phyloP scores from a whole-genome alignment of 2,113 vertebrate genomes.

The Herpailurus yagouaroundi region DNA sequence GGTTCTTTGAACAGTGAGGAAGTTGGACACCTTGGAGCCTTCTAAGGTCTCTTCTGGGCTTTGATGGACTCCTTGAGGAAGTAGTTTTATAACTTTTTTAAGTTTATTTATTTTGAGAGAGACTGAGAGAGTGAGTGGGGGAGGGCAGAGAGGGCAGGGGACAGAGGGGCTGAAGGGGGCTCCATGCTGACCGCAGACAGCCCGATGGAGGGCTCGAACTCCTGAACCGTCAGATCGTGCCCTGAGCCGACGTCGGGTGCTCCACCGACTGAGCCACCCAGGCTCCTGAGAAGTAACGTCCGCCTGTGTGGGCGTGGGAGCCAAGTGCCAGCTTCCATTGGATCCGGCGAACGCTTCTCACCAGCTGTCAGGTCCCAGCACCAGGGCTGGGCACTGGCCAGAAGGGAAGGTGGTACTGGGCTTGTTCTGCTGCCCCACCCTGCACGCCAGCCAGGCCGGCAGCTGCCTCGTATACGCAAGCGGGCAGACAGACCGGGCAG shows the following conservation, averaged over 20 bases:
- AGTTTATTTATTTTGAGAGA: too few species aligned
- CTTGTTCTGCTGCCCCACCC: not conserved
- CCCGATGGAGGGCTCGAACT: too few species aligned
- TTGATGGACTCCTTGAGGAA: not conserved
- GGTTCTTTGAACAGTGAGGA: not conserved
- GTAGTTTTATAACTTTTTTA: not conserved
- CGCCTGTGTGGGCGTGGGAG: not conserved
- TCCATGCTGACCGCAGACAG: too few species aligned
- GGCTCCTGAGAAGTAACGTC: too few species aligned
- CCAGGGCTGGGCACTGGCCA: rapidly evolving
- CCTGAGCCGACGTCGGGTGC: too few species aligned
- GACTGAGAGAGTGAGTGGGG: too few species aligned
- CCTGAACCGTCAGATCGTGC: too few species aligned
- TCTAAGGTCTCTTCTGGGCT: not conserved
- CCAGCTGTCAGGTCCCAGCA: not conserved
- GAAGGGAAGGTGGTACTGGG: not conserved
- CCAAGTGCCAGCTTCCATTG: not conserved
- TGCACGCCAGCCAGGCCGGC: not conserved
- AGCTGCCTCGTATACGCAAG: not conserved
- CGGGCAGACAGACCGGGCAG: not conserved
- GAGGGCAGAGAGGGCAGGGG: too few species aligned
- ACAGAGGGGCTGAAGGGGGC: too few species aligned
- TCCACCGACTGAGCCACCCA: too few species aligned
- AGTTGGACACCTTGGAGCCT: not conserved
- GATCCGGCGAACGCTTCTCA: not conserved